Conservation (phyloP, 2,113 vertebrate species). For the Mohoua ochrocephala region DNA sequence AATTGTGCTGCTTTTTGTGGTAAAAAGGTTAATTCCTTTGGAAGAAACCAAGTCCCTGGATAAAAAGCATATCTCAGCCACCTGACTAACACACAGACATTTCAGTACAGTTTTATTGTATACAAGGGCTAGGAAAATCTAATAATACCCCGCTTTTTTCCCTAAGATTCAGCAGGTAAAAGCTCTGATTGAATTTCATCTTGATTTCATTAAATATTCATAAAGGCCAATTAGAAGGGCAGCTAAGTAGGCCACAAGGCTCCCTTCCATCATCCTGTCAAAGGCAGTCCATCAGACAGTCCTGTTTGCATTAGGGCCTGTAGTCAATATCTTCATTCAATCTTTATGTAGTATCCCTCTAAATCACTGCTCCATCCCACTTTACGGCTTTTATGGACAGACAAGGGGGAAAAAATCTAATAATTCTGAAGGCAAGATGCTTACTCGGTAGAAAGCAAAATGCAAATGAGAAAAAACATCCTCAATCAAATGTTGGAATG, state of each 20-base stretch:
- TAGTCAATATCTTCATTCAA: constrained; percentile 76
- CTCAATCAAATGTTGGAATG: constrained; percentile 80
- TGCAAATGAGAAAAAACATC: constrained; percentile 77
- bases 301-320: constrained; percentile 73
- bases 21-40: constrained; percentile 82
- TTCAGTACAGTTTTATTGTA: constrained; percentile 61
- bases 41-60: constrained; percentile 69
- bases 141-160: constrained; percentile 75
- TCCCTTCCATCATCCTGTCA: constrained; percentile 83
- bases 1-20: constrained; percentile 41
- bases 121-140: constrained; percentile 70
- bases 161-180: constrained; percentile 84
- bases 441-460: constrained; percentile 76
- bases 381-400: constrained; percentile 67
- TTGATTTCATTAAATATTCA: constrained; percentile 97
- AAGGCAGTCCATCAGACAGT: constrained; percentile 70
- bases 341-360: constrained; percentile 70
- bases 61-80: constrained; percentile 55
- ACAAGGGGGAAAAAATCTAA: constrained; percentile 58
- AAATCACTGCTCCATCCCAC: constrained; percentile 71
- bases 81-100: constrained; percentile 67
- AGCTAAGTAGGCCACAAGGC: constrained; percentile 82
- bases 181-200: constrained; percentile 89
- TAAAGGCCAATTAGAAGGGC: constrained; percentile 94
- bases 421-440: constrained; percentile 75